Evolutionary conservation across 2,113 vertebrate genomes (phyloP), one percentile per base, ranked within the genome.

Genomic region (Ammodytes dubius): DNA sequence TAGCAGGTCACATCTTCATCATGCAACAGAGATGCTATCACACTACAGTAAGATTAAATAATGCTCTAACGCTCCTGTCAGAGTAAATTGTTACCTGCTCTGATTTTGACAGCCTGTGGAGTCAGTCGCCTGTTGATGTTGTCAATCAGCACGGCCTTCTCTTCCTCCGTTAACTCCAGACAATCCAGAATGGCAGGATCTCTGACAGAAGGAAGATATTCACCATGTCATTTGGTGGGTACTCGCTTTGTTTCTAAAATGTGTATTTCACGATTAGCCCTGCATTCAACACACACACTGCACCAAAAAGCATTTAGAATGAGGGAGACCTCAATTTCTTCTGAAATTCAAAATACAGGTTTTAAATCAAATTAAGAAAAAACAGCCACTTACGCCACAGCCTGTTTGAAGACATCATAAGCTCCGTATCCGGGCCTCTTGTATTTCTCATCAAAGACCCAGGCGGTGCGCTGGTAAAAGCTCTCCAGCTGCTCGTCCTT

Each of bases 381-480:
- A 27, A 37, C 7, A 7, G 27, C 1, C 6, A 91, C 97, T 98
- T 95, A 99, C 97, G 98, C 97, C 70, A 99, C 98, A 10, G 98
- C 98, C 61, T 98, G 97, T 87, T 99, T 99, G 95, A 99, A 99
- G 63, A 97, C 97, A 79, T 99, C 98, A 0, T 99, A 99, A 63
- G 98, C 98, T 14, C 98, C 98, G 14, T 99, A 99, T 93, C 98
- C 98, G 0, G 98, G 97, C 59, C 96, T 95, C 91, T 97, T 99
- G 94, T 99, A 99, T 73, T 98, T 99, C 94, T 99, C 97, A 85
- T 99, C 98, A 19, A 99, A 99, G 4, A 99, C 97, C 98, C 98
- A 99, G 83, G 98, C 98, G 27, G 98, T 99, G 88, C 98, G 97
- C 95, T 98, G 97, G 92, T 97, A 99, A 54, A 99, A 93, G 85